Evolutionary conservation across 1,140 invertebrate genomes (phyloP).

Genomic region (Choristoneura fumiferana): DNA sequence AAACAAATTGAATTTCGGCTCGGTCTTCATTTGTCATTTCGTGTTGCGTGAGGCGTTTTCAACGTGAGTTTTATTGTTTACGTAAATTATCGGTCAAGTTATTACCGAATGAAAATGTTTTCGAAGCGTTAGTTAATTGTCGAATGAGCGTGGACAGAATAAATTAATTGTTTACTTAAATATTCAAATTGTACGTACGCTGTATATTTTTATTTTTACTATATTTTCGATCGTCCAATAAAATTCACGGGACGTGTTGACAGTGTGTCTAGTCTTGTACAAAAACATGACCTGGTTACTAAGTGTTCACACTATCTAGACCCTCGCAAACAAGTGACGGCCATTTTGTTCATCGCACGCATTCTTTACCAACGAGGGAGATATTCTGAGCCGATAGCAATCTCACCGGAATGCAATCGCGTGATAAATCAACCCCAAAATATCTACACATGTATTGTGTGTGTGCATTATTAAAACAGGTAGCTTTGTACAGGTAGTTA

Average conservation of each 20-base stretch:
- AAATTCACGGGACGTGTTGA: background rate
- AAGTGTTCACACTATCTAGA: background rate
- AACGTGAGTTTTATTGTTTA: slow-evolving; percentile 13
- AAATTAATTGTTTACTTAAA: no score
- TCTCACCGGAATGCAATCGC: slow-evolving; percentile 9
- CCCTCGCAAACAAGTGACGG: background rate
- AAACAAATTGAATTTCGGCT: slow-evolving; percentile 15
- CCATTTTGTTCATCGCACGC: slow-evolving; percentile 9
- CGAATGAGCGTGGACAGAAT: background rate
- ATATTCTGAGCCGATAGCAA: slow-evolving; percentile 10
- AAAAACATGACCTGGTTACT: background rate
- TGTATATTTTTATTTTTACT: no score
- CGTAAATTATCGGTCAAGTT: slow-evolving; percentile 5
- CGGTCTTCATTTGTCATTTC: slow-evolving; percentile 13
- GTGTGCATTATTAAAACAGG: slow-evolving; percentile 1
- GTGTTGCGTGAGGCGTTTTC: slow-evolving; percentile 3
- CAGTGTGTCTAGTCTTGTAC: background rate
- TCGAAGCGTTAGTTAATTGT: background rate
- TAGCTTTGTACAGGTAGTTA: background rate
- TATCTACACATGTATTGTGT: slow-evolving; percentile 5
- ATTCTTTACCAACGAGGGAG: slow-evolving; percentile 8
- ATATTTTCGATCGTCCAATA: no score
- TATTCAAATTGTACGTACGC: no score
- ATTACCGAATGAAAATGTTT: slow-evolving; percentile 8
- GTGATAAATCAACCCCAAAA: slow-evolving; percentile 15